Evolutionary conservation across 1,140 invertebrate genomes (phyloP).

Genomic region (Dreissena rostriformis): DNA sequence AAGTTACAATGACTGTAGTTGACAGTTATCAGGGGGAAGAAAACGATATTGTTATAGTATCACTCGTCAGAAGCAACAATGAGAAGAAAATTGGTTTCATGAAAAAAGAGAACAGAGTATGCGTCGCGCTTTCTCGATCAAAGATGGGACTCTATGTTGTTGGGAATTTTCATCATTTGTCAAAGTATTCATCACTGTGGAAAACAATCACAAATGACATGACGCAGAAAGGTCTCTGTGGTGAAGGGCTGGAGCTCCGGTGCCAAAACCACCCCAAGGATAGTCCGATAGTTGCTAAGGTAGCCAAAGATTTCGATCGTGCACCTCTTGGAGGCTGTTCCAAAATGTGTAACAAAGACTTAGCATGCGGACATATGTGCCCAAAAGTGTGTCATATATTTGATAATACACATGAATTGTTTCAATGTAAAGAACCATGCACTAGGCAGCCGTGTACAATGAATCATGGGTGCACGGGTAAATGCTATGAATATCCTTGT

Average conservation of each 20-base stretch:
- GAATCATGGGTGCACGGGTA: constrained; percentile 65
- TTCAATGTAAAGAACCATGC: constrained; percentile 74
- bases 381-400: constrained; percentile 70
- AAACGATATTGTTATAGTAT: constrained; percentile 91
- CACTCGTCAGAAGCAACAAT: constrained; percentile 88
- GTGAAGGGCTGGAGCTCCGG: constrained; percentile 72
- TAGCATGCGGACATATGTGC: constrained; percentile 79
- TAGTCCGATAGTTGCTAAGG: constrained; percentile 52
- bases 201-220: constrained; percentile 71
- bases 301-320: constrained; percentile 76
- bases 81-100: constrained; percentile 89
- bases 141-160: constrained; percentile 87
- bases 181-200: constrained; percentile 77
- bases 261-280: constrained; percentile 82
- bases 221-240: constrained; percentile 53
- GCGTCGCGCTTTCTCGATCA: constrained; percentile 91
- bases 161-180: constrained; percentile 87
- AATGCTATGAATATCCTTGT: constrained; percentile 65
- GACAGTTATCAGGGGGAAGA: constrained; percentile 91
- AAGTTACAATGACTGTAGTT: constrained; percentile 84
- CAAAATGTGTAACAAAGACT: constrained; percentile 71
- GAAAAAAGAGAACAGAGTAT: constrained; percentile 88
- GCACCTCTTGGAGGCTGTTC: constrained; percentile 81
- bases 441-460: constrained; percentile 50
- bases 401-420: constrained; percentile 70